Evolutionary conservation across 2,797 vertebrate genomes (phyloP).

Genomic region (Tragopan temminckii): DNA sequence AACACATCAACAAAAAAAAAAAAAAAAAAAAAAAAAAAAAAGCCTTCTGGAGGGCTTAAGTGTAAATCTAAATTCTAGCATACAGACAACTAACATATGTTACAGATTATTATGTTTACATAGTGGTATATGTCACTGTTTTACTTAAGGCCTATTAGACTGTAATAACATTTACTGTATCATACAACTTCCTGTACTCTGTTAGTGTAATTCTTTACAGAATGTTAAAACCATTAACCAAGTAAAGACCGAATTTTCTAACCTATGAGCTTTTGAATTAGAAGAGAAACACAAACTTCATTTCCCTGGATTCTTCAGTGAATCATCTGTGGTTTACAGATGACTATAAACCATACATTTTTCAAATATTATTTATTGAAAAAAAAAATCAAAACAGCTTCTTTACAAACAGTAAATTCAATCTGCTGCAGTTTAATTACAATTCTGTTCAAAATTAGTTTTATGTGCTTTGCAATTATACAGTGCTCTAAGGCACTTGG

Average conservation of each 20-base stretch:
- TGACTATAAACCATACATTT: neutral
- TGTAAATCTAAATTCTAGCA: constrained; percentile 56
- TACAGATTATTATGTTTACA: constrained; percentile 45
- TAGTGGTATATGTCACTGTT: constrained; percentile 36
- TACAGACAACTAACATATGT: constrained; percentile 48
- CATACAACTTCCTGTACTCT: neutral
- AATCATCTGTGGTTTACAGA: neutral
- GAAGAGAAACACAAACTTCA: neutral
- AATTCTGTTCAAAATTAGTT: constrained; percentile 28
- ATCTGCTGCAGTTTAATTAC: constrained; percentile 6
- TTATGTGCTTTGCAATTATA: neutral
- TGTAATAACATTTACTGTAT: constrained; percentile 37
- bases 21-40: constrained; percentile 18
- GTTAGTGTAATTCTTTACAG: neutral
- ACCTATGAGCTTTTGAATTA: neutral
- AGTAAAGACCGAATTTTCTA: neutral
- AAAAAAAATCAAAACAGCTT: neutral
- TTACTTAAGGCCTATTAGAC: constrained; percentile 41
- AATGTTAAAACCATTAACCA: neutral
- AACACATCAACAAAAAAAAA: neutral
- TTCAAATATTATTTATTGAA: neutral
- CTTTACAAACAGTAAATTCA: neutral
- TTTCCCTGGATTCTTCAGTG: neutral
- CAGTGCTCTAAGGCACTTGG: neutral
- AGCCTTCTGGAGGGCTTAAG: constrained; percentile 9